Percentiles rank a stretch among this genome's conserved stretches.
Conservation (phyloP, 2,888 invertebrate genomes). For the Platycnemis pennipes region DNA sequence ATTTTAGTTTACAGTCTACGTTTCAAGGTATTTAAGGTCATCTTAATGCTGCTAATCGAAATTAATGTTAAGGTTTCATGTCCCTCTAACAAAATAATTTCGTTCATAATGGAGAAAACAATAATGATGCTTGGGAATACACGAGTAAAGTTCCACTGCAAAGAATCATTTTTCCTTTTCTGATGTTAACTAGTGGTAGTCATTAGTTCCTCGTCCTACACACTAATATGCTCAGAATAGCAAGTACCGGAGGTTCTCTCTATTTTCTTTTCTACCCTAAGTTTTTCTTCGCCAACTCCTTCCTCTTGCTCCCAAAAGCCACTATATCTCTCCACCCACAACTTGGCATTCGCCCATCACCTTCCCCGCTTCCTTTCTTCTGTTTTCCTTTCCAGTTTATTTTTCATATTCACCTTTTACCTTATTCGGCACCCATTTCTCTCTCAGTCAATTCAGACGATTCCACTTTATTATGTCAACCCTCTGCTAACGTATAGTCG, state of each 20-base stretch:
- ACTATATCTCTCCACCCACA: background rate
- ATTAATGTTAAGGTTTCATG: background rate
- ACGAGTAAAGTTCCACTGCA: background rate
- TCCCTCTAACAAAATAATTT: background rate
- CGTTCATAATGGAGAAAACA: background rate
- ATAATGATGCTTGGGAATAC: background rate
- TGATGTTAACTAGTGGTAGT: background rate
- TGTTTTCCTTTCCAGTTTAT: background rate
- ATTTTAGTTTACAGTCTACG: no score
- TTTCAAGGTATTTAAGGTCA: no score
- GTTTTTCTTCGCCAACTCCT: background rate
- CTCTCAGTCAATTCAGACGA: no score
- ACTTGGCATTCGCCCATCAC: background rate
- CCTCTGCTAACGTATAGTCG: no score
- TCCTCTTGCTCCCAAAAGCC: background rate
- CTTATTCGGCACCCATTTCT: no score
- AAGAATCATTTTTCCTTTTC: background rate
- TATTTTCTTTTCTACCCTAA: background rate
- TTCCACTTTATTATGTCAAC: no score
- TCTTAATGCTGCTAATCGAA: background rate
- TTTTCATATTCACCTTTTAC: no score
- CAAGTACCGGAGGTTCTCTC: slow-evolving; percentile 14
- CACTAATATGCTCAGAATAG: slow-evolving; percentile 17
- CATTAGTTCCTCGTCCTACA: slow-evolving; percentile 8
- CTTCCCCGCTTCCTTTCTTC: background rate